These are phyloP conservation scores for Lepidurus couesii DNA, from an alignment of 1,140 invertebrate species.

Conservation along the genomic window DNA sequence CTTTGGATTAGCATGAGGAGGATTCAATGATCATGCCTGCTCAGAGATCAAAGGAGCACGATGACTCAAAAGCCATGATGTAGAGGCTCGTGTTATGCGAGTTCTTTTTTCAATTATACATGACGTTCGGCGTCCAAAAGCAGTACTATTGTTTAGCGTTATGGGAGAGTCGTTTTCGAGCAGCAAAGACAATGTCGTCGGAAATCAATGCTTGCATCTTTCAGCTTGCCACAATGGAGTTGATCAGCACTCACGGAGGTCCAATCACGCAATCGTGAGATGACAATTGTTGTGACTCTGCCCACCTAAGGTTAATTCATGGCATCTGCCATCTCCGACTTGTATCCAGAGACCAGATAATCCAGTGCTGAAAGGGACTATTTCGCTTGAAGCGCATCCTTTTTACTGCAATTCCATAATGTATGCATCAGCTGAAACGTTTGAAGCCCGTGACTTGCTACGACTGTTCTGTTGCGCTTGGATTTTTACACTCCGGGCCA, in stretches of 20 bases:
- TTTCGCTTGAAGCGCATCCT: background rate
- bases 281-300: background rate
- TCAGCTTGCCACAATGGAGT: too few relatives aligned
- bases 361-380: background rate
- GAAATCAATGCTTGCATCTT: too few relatives aligned
- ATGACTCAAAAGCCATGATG: too few relatives aligned
- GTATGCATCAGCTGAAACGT: background rate
- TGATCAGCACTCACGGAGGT: background rate
- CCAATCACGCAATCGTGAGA: background rate
- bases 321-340: background rate
- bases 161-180: background rate
- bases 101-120: background rate
- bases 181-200: too few relatives aligned
- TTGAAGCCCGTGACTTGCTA: background rate
- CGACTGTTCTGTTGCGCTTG: background rate
- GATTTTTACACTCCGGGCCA: background rate
- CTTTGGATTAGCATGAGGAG: background rate
- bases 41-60: background rate
- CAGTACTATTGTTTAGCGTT: background rate
- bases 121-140: background rate
- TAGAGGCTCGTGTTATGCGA: background rate
- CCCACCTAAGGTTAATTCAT: background rate
- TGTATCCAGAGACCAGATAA: background rate
- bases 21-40: background rate
- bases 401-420: background rate